Percentiles rank a stretch among this genome's conserved stretches.
Conservation (phyloP, 1,140 invertebrate genomes). For the Tetramorium parvispinum region DNA sequence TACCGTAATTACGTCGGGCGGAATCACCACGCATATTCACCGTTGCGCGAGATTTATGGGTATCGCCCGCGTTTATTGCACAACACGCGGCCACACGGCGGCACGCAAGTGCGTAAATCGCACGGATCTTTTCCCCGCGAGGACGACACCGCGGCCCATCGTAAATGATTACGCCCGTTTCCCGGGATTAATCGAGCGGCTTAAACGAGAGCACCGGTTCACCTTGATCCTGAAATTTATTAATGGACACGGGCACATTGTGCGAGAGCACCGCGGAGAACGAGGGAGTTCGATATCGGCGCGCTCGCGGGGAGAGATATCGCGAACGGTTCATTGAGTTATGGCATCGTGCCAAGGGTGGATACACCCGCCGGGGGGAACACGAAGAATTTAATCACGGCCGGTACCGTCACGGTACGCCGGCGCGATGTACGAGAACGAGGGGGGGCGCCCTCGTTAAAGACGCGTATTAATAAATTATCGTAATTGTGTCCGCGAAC, state of each 20-base stretch:
- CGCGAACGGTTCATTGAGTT: conserved; percentile 50
- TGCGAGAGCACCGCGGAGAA: conserved; percentile 3
- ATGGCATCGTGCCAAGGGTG: conserved; percentile 30
- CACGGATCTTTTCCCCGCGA: conserved; percentile 12
- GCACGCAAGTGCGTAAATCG: conserved; percentile 51
- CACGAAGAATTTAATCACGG: conserved; percentile 38
- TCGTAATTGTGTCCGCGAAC: conserved; percentile 52
- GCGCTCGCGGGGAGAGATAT: conserved; percentile 15
- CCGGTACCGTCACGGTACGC: neutral
- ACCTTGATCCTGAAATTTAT: conserved; percentile 72
- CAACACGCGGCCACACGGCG: neutral
- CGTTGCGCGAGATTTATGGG: conserved; percentile 45
- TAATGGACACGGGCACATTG: conserved; percentile 57
- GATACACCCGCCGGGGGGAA: neutral
- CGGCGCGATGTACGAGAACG: neutral
- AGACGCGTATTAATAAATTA: conserved; percentile 47
- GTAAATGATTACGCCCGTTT: conserved; percentile 55
- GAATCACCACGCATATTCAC: conserved; percentile 25
- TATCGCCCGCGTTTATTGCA: conserved; percentile 45
- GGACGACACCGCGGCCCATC: conserved; percentile 8
- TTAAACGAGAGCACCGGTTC: conserved; percentile 62
- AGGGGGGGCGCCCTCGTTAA: neutral
- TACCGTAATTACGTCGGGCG: conserved; percentile 38
- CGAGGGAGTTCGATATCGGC: neutral
- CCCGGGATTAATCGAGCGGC: conserved; percentile 60